Conservation (phyloP, 2,113 vertebrate species). For the Cairina moschata region DNA sequence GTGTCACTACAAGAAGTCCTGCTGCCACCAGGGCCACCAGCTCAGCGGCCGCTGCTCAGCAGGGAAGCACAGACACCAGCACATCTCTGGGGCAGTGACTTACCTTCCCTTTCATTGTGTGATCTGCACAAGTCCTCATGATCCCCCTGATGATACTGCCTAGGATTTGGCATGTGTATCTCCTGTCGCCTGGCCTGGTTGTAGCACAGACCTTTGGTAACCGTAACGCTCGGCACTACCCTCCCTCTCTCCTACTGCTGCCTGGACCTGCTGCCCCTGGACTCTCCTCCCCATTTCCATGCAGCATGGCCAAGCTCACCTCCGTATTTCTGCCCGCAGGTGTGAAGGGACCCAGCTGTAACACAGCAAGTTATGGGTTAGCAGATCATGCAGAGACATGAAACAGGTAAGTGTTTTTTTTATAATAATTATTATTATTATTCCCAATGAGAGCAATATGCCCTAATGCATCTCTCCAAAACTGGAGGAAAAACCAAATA, state of each 20-base stretch:
- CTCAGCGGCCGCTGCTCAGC: rapidly evolving
- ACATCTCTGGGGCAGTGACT: neutral
- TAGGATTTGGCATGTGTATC: neutral
- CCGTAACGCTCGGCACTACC: neutral
- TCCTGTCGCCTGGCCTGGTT: neutral
- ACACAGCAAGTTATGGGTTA: neutral
- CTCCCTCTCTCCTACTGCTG: neutral
- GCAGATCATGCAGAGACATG: neutral
- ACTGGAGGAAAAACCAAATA: slow-evolving; percentile 20
- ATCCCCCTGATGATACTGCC: neutral
- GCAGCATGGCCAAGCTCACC: neutral
- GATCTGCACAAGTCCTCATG: neutral
- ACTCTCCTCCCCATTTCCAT: neutral
- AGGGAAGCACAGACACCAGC: neutral
- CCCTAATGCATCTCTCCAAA: slow-evolving; percentile 50
- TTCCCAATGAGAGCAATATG: slow-evolving; percentile 67
- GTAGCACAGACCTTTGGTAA: neutral
- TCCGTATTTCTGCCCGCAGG: neutral
- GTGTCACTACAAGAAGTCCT: neutral
- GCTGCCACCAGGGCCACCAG: neutral
- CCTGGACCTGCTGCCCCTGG: neutral
- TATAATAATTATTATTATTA: neutral
- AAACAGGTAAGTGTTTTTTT: neutral
- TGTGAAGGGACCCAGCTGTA: neutral
- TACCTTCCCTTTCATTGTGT: neutral